Base-by-base conservation (phyloP, 2,113 vertebrate genomes). In the Grammomys dolichurus region DNA sequence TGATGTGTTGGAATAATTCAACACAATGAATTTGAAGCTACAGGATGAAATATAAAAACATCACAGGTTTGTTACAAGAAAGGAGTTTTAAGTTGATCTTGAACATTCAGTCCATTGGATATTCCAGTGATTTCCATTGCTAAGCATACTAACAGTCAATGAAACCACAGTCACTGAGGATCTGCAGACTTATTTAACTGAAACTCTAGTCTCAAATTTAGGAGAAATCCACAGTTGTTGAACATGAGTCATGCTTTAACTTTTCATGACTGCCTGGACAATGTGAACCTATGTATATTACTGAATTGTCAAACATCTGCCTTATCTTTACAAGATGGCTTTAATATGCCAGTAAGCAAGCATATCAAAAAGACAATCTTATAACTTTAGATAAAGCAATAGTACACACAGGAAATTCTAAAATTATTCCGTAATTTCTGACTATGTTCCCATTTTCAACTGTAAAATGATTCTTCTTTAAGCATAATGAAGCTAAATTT, bases 191-290 rank as follows among this genome's bases (percentile, higher is more conserved):
- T 96, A 92, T 94, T 93, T 93, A n/a, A 36, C 40, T 58, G 46
- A 85, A 91, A 96, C 76, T 82, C 33, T 6, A 69, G 46, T 93
- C 70, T 88, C 77, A 90, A 13, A 84, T 94, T 94, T 14, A 10
- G 51, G 22, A 36, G 4, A 93, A 40, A 93, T n/a, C 87, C 60
- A 92, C 36, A 93, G 14, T 81, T 72, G 76, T 88, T 77, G 88
- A 97, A 54, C 70, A 95, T 85, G 92, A 93, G 90, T 94, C 46
- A 96, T 5, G 13, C 54, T 89, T 94, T 94, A 92, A 58, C 46
- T 95, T 97, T 88, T 48, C 72, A 88, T 85, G 87, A 96, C 90
- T 96, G 95, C 80, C 80, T 96, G 94, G 93, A 46, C 65, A 89
- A 72, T 93, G 17, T 69, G 46, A 96, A 87, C 46, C n/a, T 95